Evolutionary conservation across 2,797 vertebrate species (phyloP), one percentile per base, ranked within the genome.

Genomic region (Aselliscus stoliczkanus): DNA sequence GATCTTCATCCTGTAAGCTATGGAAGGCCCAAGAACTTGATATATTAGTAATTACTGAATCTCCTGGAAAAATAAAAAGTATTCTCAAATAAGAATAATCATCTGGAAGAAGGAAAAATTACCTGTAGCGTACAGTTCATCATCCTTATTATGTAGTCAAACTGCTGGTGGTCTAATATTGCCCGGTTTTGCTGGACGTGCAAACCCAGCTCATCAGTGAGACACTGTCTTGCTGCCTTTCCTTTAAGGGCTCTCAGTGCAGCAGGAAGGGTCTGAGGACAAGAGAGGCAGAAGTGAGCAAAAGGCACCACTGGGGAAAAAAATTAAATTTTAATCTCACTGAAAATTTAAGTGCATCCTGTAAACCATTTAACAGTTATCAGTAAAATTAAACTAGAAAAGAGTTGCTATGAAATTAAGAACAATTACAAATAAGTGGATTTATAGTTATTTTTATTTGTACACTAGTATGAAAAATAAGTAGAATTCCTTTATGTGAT

Each of bases 71-170:
- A 88, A 96, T 20, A 56, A 81, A 70, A 82, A 88, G 5, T 65
- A 76, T 84, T 94, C 76, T 91, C 64, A 95, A 94, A 62, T 47
- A 88, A 86, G 37, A 92, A 15, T 2, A 89, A 80, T 34, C 69
- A 91, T 14, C 39, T 50, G 31, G 90, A 95, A 90, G 31, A 94
- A 73, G 0, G 34, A 50, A 95, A 95, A 89, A 76, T 95, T 99
- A 99, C 99, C 99, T 99, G 99, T 58, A 99, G 98, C 84, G 99
- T 99, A 96, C 99, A 99, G 98, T 99, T 99, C 99, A 99, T 99
- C 99, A 99, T 99, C 80, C 99, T 99, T 95, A 99, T 98, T 44
- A 99, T 98, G 97, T 99, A 99, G 98, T 99, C 99, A 81, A 99
- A 99, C 98, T 99, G 99, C 58, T 99, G 99, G 97, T 99, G 99